phyloP scores from a whole-genome alignment of 2,797 vertebrate genomes.

The Allobates femoralis region DNA sequence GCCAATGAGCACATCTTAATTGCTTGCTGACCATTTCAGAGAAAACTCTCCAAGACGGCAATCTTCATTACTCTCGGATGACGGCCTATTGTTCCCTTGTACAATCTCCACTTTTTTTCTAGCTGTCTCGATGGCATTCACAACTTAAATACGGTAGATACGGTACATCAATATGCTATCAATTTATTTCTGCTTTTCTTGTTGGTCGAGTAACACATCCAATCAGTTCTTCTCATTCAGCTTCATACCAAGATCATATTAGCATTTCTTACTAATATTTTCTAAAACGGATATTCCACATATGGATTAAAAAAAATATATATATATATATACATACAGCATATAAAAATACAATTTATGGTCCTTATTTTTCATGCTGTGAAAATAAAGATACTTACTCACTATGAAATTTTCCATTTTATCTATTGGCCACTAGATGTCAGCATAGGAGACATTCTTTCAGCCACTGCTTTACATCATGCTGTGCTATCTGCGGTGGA shows the following conservation, averaged over 20 bases:
- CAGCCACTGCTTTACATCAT: too few species aligned
- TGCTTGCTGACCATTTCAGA: constrained; percentile 50
- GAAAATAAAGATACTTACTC: too few species aligned
- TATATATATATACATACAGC: too few species aligned
- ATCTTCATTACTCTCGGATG: constrained; percentile 42
- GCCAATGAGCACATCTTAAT: constrained; percentile 34
- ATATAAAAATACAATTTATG: too few species aligned
- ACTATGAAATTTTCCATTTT: too few species aligned
- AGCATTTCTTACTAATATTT: too few species aligned
- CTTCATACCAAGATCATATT: too few species aligned
- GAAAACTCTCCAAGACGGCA: constrained; percentile 22
- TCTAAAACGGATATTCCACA: too few species aligned
- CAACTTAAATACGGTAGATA: constrained; percentile 1
- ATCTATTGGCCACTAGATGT: not conserved
- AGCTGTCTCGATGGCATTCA: not conserved
- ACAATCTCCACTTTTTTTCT: not conserved
- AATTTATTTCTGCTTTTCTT: not conserved
- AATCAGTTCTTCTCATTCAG: too few species aligned
- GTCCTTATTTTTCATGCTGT: not conserved
- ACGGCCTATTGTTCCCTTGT: not conserved
- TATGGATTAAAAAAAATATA: too few species aligned
- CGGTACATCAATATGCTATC: not conserved
- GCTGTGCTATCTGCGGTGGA: too few species aligned
- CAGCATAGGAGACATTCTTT: too few species aligned
- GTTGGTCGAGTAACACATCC: not conserved